Evolutionary conservation across 2,797 vertebrate genomes (phyloP).

Genomic region (Chaunax sp.): DNA sequence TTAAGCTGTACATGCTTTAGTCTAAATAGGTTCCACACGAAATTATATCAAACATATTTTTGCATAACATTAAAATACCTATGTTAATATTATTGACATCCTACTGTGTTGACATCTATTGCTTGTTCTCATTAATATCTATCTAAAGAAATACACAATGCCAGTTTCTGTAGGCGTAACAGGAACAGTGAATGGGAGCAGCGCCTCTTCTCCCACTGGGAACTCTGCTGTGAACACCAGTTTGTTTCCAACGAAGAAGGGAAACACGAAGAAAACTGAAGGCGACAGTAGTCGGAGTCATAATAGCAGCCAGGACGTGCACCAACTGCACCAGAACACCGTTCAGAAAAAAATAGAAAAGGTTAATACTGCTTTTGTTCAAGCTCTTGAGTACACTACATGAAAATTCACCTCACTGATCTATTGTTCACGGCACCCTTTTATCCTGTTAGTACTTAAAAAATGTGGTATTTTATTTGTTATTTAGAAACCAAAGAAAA

Average conservation of each 20-base stretch:
- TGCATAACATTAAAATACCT: background rate
- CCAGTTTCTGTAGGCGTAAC: conserved; percentile 83
- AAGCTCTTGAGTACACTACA: background rate
- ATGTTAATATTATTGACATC: background rate
- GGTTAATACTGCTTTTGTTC: conserved; percentile 74
- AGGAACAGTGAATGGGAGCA: conserved; percentile 88
- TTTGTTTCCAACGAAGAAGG: conserved; percentile 74
- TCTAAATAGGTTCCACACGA: background rate
- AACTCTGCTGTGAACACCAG: conserved; percentile 80
- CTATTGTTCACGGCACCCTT: background rate
- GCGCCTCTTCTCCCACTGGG: conserved; percentile 78
- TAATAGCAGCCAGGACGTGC: conserved; percentile 80
- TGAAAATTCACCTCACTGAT: background rate
- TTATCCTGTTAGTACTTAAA: conserved; percentile 17
- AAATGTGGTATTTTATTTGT: conserved; percentile 28
- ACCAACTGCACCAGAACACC: conserved; percentile 79
- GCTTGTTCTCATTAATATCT: conserved; percentile 14
- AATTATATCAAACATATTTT: background rate
- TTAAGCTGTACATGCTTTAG: background rate
- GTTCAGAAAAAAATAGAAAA: conserved; percentile 88
- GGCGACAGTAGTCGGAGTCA: conserved; percentile 71
- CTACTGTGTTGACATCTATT: conserved; percentile 10
- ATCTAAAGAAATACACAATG: conserved; percentile 42
- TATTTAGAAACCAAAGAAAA: conserved; percentile 87
- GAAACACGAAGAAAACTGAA: conserved; percentile 80